Evolutionary conservation across 2,113 vertebrate genomes (phyloP).

Genomic region (Genyomyrus donnyi): DNA sequence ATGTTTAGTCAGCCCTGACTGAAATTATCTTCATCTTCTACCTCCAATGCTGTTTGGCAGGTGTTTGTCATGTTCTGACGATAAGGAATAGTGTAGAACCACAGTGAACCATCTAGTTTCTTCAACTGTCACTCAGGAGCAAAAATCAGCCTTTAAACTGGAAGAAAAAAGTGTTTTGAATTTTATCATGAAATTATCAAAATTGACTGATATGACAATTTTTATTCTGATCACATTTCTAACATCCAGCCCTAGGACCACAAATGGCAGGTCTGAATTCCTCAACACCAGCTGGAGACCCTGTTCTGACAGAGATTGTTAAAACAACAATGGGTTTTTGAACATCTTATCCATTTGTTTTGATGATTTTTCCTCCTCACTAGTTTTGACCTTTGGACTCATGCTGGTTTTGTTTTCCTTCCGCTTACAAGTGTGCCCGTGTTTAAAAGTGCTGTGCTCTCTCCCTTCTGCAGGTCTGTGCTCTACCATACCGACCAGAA

Average conservation of each 20-base stretch:
- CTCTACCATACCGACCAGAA: constrained; percentile 32
- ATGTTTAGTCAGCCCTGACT: neutral
- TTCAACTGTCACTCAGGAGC: neutral
- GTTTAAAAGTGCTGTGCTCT: constrained; percentile 6
- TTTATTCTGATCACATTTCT: neutral
- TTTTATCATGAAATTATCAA: neutral
- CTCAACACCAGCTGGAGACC: neutral
- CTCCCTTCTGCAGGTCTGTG: constrained; percentile 34
- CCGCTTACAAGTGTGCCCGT: neutral
- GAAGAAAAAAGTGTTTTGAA: neutral
- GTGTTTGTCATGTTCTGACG: neutral
- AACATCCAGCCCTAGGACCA: neutral
- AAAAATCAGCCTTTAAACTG: neutral
- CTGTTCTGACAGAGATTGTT: neutral
- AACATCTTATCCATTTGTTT: neutral
- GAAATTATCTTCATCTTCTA: neutral
- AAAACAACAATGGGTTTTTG: neutral
- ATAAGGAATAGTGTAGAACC: neutral
- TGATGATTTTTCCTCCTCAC: neutral
- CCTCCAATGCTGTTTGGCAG: neutral
- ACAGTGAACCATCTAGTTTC: neutral
- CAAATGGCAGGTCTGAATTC: constrained; percentile 7
- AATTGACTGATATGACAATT: neutral
- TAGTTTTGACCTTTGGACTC: neutral
- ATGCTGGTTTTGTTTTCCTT: neutral